Percentiles rank a stretch among this genome's conserved stretches.
Conservation (phyloP, 2,888 invertebrate species). For the Coenonympha glycerion region DNA sequence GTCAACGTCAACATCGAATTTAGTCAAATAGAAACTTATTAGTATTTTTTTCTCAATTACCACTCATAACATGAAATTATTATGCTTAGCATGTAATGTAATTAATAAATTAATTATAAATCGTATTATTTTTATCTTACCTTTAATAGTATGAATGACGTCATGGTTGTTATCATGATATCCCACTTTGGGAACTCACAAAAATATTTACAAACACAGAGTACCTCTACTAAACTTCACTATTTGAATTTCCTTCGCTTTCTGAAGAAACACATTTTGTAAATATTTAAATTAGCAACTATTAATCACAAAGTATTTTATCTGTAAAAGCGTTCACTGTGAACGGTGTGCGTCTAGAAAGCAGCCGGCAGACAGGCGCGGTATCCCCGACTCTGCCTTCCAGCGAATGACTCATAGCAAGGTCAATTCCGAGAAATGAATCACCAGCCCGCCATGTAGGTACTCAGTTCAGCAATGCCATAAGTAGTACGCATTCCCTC, state of each 20-base stretch:
- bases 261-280: slow-evolving; percentile 50
- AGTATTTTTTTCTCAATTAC: slow-evolving; percentile 35
- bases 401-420: slow-evolving; percentile 77
- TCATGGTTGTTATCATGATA: slow-evolving; percentile 76
- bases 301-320: slow-evolving; percentile 41
- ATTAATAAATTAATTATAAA: neutral
- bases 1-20: slow-evolving; percentile 48
- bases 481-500: slow-evolving; percentile 67
- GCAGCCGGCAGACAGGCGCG: slow-evolving; percentile 75
- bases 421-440: slow-evolving; percentile 78
- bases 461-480: slow-evolving; percentile 68
- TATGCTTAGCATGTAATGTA: slow-evolving; percentile 3
- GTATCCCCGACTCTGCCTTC: slow-evolving; percentile 77
- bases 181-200: slow-evolving; percentile 60
- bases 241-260: slow-evolving; percentile 44
- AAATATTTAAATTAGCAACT: slow-evolving; percentile 36
- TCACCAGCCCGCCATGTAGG: slow-evolving; percentile 72
- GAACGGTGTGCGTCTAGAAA: slow-evolving; percentile 65
- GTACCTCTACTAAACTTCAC: slow-evolving; percentile 31
- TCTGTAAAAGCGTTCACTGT: slow-evolving; percentile 44
- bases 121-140: slow-evolving; percentile 42
- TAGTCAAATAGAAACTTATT: slow-evolving; percentile 67
- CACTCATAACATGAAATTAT: slow-evolving; percentile 12
- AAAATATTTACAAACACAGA: slow-evolving; percentile 51
- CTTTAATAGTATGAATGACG: slow-evolving; percentile 75